Evolutionary conservation across 2,113 vertebrate genomes (phyloP).

Genomic region (Hypanus sabinus): DNA sequence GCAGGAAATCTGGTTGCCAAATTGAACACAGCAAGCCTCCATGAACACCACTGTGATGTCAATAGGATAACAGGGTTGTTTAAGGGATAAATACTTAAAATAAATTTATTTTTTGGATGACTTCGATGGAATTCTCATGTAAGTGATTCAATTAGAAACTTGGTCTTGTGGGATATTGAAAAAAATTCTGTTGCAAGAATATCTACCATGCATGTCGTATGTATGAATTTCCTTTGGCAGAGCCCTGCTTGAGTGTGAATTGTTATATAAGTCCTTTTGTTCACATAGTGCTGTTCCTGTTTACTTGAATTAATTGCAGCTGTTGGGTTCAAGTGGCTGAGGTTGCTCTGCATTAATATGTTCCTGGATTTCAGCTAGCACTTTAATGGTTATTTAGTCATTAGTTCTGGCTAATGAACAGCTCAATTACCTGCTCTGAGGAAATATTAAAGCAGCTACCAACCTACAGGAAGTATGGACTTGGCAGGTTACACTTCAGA

Average conservation of each 20-base stretch:
- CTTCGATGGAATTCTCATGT: not conserved
- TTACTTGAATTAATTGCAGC: constrained; percentile 51
- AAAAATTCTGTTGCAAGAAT: not conserved
- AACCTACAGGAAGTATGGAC: not conserved
- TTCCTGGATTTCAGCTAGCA: not conserved
- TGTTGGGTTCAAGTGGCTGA: constrained; percentile 40
- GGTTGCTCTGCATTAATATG: constrained; percentile 21
- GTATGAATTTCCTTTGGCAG: constrained; percentile 46
- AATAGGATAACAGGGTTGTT: not conserved
- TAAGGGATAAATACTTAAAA: not conserved
- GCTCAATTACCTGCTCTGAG: constrained; percentile 7
- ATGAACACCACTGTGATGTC: not conserved
- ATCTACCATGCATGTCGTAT: constrained; percentile 43
- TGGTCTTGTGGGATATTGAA: not conserved
- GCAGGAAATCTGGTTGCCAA: not conserved
- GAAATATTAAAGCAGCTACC: not conserved
- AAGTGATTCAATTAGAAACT: not conserved
- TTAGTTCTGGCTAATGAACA: not conserved
- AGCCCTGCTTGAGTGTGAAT: constrained; percentile 45
- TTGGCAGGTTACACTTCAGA: not conserved
- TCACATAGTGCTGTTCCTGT: constrained; percentile 50
- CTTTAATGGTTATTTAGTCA: constrained; percentile 12
- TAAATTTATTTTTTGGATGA: not conserved
- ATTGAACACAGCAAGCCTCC: not conserved
- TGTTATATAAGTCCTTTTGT: constrained; percentile 52